phyloP scores from a whole-genome alignment of 53 echinoderm and acorn worm species.

The Paelopatides confundens region DNA sequence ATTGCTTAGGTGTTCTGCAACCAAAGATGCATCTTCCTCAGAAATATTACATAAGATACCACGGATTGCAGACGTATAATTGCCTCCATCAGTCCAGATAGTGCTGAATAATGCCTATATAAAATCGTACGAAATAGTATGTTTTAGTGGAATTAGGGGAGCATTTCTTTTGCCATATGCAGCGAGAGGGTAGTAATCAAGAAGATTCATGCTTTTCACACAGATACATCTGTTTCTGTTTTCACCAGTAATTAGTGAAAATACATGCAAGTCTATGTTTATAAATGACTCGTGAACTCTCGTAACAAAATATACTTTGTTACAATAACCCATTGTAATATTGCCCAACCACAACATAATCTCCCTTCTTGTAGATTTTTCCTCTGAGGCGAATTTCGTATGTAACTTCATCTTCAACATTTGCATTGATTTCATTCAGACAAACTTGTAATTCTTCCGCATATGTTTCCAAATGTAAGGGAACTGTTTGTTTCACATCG shows the following conservation, averaged over 20 bases:
- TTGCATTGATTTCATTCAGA: slow-evolving; percentile 14
- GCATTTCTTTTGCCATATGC: slow-evolving; percentile 31
- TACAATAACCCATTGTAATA: slow-evolving; percentile 26
- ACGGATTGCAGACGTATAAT: too few species aligned
- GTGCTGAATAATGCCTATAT: not conserved
- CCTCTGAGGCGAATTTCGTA: not conserved
- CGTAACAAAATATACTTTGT: not conserved
- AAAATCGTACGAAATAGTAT: slow-evolving; percentile 23
- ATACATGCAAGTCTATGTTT: slow-evolving; percentile 12
- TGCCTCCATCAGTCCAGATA: too few species aligned
- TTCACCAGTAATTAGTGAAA: not conserved
- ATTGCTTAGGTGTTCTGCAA: slow-evolving; percentile 21
- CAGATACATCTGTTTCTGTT: not conserved
- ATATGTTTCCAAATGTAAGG: slow-evolving; percentile 53
- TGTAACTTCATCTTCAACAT: slow-evolving; percentile 55
- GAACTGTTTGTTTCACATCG: slow-evolving; percentile 42
- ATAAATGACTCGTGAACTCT: not conserved
- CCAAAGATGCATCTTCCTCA: not conserved
- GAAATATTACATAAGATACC: too few species aligned
- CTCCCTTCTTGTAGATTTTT: slow-evolving; percentile 24
- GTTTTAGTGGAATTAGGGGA: slow-evolving; percentile 34
- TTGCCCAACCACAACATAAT: slow-evolving; percentile 38
- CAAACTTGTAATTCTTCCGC: slow-evolving; percentile 32
- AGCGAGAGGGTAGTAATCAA: slow-evolving; percentile 16
- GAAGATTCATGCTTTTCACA: slow-evolving; percentile 40